These are phyloP conservation scores for Cataglyphis cursor DNA, from an alignment of 2,888 invertebrate genomes.

Conservation along the genomic window DNA sequence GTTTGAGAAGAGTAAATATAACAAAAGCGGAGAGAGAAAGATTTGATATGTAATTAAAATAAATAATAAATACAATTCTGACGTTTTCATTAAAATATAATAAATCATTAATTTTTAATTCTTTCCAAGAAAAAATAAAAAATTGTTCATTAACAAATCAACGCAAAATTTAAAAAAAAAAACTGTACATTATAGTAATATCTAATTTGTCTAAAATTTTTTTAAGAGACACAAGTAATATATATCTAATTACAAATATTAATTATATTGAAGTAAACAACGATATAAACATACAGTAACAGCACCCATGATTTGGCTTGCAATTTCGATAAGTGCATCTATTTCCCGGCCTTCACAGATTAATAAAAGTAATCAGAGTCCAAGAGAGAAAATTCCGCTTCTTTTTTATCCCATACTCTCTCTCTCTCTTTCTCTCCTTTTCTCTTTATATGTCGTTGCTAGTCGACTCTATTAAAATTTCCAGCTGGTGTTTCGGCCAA, in stretches of 20 bases:
- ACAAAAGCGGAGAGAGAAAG: neutral
- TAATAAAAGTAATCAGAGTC: slow-evolving; percentile 39
- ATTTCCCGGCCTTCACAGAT: slow-evolving; percentile 22
- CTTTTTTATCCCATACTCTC: neutral
- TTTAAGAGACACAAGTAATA: neutral
- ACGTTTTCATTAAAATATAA: neutral
- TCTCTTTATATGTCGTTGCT: slow-evolving; percentile 16
- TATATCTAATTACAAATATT: slow-evolving; percentile 11
- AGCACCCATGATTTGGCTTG: neutral
- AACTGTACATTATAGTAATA: neutral
- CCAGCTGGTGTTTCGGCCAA: slow-evolving; percentile 6
- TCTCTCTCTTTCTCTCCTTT: neutral
- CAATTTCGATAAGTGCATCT: neutral
- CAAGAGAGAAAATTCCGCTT: slow-evolving; percentile 21
- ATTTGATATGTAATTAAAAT: neutral
- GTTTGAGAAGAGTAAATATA: neutral
- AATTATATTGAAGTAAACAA: neutral
- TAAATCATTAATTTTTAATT: neutral
- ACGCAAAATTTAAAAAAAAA: neutral
- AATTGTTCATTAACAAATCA: neutral
- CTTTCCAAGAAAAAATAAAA: neutral
- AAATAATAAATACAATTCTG: neutral
- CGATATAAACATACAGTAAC: neutral
- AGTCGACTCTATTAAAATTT: slow-evolving; percentile 44
- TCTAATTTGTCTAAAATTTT: neutral